Conservation (phyloP, 1,140 invertebrate genomes). For the Probaryconus sp. region DNA sequence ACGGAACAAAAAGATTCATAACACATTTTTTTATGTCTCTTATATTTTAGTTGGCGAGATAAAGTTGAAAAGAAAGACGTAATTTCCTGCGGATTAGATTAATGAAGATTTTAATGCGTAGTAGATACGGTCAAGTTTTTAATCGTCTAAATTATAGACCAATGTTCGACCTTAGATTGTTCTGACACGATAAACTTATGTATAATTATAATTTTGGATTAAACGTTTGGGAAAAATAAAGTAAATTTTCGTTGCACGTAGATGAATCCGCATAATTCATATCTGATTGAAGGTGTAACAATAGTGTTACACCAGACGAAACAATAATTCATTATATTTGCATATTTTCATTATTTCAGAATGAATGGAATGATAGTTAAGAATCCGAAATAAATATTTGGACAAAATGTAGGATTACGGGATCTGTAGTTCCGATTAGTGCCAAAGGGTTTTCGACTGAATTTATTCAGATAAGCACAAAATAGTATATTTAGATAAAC, state of each 20-base stretch:
- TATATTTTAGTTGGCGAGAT: slow-evolving; percentile 9
- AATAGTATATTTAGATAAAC: no score
- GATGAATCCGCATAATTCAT: slow-evolving; percentile 48
- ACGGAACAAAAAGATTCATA: no score
- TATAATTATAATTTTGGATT: slow-evolving; percentile 53
- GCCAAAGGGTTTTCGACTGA: no score
- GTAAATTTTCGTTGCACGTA: slow-evolving; percentile 26
- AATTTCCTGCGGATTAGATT: slow-evolving; percentile 41
- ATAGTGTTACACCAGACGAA: slow-evolving; percentile 50
- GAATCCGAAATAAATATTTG: slow-evolving; percentile 10
- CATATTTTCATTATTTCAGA: slow-evolving; percentile 28
- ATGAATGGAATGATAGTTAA: slow-evolving; percentile 24
- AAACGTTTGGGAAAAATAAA: slow-evolving; percentile 36
- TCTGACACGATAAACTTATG: slow-evolving; percentile 29
- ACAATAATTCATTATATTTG: slow-evolving; percentile 49
- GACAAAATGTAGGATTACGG: no score
- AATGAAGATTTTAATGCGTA: slow-evolving; percentile 38
- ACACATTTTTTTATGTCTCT: no score
- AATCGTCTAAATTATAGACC: slow-evolving; percentile 52
- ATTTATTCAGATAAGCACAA: no score
- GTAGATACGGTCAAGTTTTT: slow-evolving; percentile 43
- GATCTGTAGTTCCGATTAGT: no score
- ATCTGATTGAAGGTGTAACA: slow-evolving; percentile 58
- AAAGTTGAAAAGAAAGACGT: slow-evolving; percentile 22
- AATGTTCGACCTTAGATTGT: slow-evolving; percentile 29